Conservation (phyloP, 2,797 vertebrate species). For the Myotis daubentonii region DNA sequence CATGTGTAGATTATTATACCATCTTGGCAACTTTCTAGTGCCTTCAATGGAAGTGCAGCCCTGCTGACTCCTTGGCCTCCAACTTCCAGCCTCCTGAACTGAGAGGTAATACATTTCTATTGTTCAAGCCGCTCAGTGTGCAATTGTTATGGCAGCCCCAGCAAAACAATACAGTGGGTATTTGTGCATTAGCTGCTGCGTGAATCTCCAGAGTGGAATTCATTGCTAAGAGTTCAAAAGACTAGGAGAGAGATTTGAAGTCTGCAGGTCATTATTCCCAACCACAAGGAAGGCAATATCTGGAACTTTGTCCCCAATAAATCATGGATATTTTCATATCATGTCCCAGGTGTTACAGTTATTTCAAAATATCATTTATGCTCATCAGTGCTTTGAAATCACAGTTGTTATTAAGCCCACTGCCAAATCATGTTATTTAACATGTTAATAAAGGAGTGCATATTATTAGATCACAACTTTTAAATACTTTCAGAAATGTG, state of each 20-base stretch:
- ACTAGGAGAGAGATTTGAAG: neutral
- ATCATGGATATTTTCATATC: neutral
- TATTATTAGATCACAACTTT: neutral
- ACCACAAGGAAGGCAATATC: neutral
- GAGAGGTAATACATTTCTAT: neutral
- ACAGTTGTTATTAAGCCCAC: neutral
- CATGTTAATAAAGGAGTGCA: neutral
- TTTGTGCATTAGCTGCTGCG: neutral
- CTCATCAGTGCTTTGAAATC: neutral
- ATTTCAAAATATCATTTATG: slow-evolving; percentile 3
- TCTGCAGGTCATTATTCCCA: neutral
- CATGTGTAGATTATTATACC: neutral
- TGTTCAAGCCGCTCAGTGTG: neutral
- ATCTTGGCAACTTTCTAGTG: neutral
- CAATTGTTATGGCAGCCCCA: no score
- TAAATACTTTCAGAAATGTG: neutral
- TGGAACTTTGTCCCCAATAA: neutral
- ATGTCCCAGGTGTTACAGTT: neutral
- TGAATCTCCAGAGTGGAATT: neutral
- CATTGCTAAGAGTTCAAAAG: neutral
- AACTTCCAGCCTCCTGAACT: neutral
- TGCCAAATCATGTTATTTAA: neutral
- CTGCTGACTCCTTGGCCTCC: neutral
- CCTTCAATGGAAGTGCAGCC: no score
- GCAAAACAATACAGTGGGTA: neutral